Evolutionary conservation across 2,797 vertebrate species (phyloP).

Genomic region (Gouania willdenowi): DNA sequence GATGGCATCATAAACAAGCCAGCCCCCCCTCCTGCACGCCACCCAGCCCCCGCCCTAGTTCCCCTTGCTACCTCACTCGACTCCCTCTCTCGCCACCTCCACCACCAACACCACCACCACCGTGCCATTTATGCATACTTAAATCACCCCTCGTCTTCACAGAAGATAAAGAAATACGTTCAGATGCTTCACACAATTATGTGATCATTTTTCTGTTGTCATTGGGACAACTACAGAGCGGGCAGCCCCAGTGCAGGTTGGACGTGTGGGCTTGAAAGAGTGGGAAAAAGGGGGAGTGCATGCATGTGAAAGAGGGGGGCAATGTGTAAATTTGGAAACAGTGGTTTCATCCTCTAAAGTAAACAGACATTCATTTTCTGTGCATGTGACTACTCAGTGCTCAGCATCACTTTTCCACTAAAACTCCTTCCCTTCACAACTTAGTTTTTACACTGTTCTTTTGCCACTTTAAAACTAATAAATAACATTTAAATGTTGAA

Average conservation of each 20-base stretch:
- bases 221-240: slow-evolving; percentile 93
- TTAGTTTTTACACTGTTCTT: slow-evolving; percentile 6
- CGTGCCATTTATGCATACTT: slow-evolving; percentile 97
- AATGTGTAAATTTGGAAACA: slow-evolving; percentile 86
- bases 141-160: slow-evolving; percentile 95
- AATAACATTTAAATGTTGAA: slow-evolving; percentile 38
- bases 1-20: slow-evolving; percentile 99
- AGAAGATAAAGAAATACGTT: slow-evolving; percentile 44
- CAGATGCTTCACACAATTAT: slow-evolving; percentile 95
- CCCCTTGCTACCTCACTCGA: slow-evolving; percentile 36
- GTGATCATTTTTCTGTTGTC: slow-evolving; percentile 99
- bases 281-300: slow-evolving; percentile 24
- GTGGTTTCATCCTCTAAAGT: slow-evolving; percentile 81
- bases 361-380: slow-evolving; percentile 80
- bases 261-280: slow-evolving; percentile 70
- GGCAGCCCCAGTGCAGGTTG: slow-evolving; percentile 82
- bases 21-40: slow-evolving; percentile 69
- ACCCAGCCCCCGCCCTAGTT: slow-evolving; percentile 43
- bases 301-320: slow-evolving; percentile 13
- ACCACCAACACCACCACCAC: slow-evolving; percentile 39
- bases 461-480: no score
- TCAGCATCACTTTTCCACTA: slow-evolving; percentile 74
- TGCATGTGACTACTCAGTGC: slow-evolving; percentile 74
- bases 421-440: slow-evolving; percentile 70
- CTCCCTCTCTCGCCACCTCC: slow-evolving; percentile 7